Base-by-base conservation (phyloP, 2,113 vertebrate species). In the Aptenodytes forsteri region DNA sequence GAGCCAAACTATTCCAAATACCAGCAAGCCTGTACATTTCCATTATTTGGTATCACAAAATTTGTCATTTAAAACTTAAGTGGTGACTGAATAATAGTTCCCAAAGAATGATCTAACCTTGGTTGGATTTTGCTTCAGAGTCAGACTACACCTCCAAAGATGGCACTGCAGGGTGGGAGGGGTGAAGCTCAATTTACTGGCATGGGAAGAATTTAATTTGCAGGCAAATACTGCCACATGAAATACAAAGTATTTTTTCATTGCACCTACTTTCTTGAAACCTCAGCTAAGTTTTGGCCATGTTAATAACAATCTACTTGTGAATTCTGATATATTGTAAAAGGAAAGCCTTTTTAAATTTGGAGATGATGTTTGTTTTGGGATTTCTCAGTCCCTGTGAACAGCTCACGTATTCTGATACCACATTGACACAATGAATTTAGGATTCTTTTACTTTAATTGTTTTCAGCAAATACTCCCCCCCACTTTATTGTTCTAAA, bases 401-500 rank as follows among this genome's bases (percentile, higher is more conserved):
- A 77, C 25, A 67, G 52, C 26, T 94, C n/a, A 46, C n/a, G 93
- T 85, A 72, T 36, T 30, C 64, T 89, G 42, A 58, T 82, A 94
- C 82, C 71, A 64, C 90, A 90, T 16, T 14, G 50, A 55, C 17
- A 23, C 14, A 56, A 69, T 69, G 86, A 90, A 85, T 94, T 87
- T 66, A 61, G 76, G 61, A 84, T 83, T 94, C 29, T 87, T 95
- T 95, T 75, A 64, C 70, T 89, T 83, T 59, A 96, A 88, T 34
- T 56, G 11, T 66, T 92, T 88, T 94, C 55, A 96, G 81, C 55
- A 92, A 87, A 83, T 84, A 34, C 62, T 66, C 18, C n/a, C 19
- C 36, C 15, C 15, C 2, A 14, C 11, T 61, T 83, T 82, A 88
- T 85, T 52, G 47, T 95, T 91, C 76, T 78, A 87, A 67, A 75